These are phyloP conservation scores for Brachylomia viminalis DNA, from an alignment of 2,888 invertebrate species.

Conservation along the genomic window DNA sequence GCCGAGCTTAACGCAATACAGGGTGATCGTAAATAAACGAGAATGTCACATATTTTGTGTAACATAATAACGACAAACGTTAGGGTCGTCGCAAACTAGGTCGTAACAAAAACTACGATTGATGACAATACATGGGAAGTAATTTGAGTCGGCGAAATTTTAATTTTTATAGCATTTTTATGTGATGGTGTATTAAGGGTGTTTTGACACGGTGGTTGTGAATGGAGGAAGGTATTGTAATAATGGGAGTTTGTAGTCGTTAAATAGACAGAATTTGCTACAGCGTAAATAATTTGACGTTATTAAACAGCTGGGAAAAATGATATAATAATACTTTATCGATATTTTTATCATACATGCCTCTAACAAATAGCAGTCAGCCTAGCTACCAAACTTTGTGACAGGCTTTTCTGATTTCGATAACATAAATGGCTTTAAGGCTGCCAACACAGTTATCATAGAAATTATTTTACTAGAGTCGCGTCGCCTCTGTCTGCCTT, in stretches of 20 bases:
- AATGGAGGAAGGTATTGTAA: conserved; percentile 19
- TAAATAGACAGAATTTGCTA: conserved; percentile 13
- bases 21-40: conserved; percentile 68
- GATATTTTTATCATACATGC: not conserved
- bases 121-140: conserved; percentile 52
- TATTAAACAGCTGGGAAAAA: conserved; percentile 6
- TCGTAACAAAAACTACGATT: conserved; percentile 58
- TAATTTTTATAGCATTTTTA: conserved; percentile 62
- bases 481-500: too few relatives aligned
- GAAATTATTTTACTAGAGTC: too few relatives aligned
- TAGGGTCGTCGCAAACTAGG: conserved; percentile 50
- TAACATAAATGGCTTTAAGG: not conserved
- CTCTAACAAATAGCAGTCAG: not conserved
- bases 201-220: conserved; percentile 35
- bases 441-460: too few relatives aligned
- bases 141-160: conserved; percentile 56
- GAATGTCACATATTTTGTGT: conserved; percentile 70
- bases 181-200: conserved; percentile 44
- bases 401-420: not conserved
- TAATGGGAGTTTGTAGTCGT: conserved; percentile 31
- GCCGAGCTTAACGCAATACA: conserved; percentile 50
- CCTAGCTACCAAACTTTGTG: not conserved
- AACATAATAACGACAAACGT: conserved; percentile 64
- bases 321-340: not conserved
- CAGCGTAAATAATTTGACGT: conserved; percentile 4